phyloP scores from a whole-genome alignment of 2,113 vertebrate genomes.

The Syngnathus scovelli region DNA sequence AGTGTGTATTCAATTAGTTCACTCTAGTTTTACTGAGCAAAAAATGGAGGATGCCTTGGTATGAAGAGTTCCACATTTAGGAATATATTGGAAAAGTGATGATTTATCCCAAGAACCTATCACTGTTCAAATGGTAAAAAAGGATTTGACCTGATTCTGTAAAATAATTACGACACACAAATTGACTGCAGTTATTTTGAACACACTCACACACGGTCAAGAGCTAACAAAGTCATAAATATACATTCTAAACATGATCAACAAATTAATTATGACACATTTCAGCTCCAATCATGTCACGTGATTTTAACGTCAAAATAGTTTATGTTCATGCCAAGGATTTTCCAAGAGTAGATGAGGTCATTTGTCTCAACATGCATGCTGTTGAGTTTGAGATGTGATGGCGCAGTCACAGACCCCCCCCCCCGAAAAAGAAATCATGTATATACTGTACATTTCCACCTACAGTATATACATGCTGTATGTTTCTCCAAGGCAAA shows the following conservation, averaged over 20 bases:
- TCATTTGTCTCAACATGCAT: constrained; percentile 90
- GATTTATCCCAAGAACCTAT: not conserved
- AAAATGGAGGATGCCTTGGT: constrained; percentile 83
- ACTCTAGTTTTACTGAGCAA: constrained; percentile 85
- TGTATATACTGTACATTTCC: constrained; percentile 7
- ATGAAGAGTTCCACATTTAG: constrained; percentile 82
- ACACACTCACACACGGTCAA: not conserved
- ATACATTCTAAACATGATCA: not conserved
- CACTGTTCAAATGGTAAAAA: no score
- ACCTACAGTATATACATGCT: constrained; percentile 1
- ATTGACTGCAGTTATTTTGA: not conserved
- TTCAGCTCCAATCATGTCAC: not conserved
- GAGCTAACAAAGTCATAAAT: not conserved
- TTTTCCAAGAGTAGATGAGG: constrained; percentile 81
- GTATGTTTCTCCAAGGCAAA: constrained; percentile 4
- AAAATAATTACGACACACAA: not conserved
- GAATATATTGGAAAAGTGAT: not conserved
- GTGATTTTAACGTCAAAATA: not conserved
- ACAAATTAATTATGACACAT: not conserved
- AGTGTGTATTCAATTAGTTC: constrained; percentile 99
- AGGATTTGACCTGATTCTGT: no score
- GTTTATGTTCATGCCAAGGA: constrained; percentile 97
- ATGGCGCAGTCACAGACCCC: constrained; percentile 77
- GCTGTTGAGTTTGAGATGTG: constrained; percentile 83
- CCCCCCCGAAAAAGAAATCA: not conserved